Evolutionary conservation across 2,888 invertebrate species (phyloP), one percentile per base, ranked within the genome.

Genomic region (Chesias legatella): DNA sequence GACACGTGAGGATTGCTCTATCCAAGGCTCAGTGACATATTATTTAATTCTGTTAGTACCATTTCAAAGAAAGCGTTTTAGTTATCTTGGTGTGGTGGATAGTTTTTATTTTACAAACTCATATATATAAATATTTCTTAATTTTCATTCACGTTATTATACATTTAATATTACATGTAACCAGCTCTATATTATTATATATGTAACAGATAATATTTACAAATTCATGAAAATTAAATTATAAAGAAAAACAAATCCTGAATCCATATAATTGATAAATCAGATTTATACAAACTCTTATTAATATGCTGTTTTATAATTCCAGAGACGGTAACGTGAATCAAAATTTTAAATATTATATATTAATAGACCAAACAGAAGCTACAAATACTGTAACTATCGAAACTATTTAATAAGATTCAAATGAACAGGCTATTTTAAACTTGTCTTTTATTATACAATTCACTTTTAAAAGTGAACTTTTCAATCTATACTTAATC

Each of bases 11-110:
- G 63, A 71, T 72, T 70, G 72, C 71, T 79, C 75, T 71, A 76
- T 68, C 38, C 70, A 85, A 85, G 84, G 83, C 86, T 86, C 83
- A 80, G 80, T 80, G 80, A 82, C 81, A 75, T 77, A 49, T 73
- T 63, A 60, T 62, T 61, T 67, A 62, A 58, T 72, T 66, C 67
- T 72, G 70, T 60, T 58, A 58, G 54, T 67, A 70, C 70, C 72
- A 69, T 73, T 73, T 60, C 43, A 59, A 76, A 79, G 79, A 75
- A 60, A 78, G 64, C 77, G 79, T 79, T 79, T 78, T 79, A 78
- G 78, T 79, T 80, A 54, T 78, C 76, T 79, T 74, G 61, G 40
- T 60, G 70, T 78, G 75, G 74, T 67, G 43, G 39, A 45, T 60
- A 51, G 40, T 56, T 53, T 55, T 51, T 55, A 53, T 53, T 43